These are phyloP conservation scores for Epinephelus awoara DNA, from an alignment of 2,797 vertebrate species.

Conservation along the genomic window DNA sequence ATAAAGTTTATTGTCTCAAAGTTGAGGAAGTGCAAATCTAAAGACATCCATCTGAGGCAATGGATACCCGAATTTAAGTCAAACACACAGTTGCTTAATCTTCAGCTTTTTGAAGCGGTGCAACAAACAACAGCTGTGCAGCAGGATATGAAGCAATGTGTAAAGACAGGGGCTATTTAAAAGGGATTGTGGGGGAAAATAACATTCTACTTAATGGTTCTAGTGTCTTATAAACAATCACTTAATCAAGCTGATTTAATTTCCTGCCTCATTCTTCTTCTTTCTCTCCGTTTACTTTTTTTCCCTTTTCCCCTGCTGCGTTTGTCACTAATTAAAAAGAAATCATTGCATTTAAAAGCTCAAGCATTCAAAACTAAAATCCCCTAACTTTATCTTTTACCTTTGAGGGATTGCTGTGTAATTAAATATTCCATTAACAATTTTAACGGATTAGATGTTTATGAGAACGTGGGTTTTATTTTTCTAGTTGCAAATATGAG, in stretches of 20 bases:
- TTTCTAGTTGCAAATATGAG: background rate
- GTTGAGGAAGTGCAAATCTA: background rate
- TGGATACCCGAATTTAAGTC: slow-evolving; percentile 1
- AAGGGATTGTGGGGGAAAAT: slow-evolving; percentile 29
- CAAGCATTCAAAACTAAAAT: slow-evolving; percentile 17
- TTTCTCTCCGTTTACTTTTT: background rate
- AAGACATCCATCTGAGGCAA: slow-evolving; percentile 11
- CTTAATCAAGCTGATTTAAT: slow-evolving; percentile 50
- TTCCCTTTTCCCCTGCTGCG: background rate
- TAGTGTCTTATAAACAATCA: slow-evolving; percentile 43
- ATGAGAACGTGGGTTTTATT: background rate
- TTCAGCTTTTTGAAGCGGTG: slow-evolving; percentile 31
- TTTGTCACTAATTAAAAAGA: slow-evolving; percentile 49
- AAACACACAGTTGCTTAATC: slow-evolving; percentile 23
- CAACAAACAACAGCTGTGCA: slow-evolving; percentile 53
- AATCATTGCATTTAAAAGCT: slow-evolving; percentile 10
- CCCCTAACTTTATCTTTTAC: background rate
- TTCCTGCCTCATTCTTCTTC: slow-evolving; percentile 29
- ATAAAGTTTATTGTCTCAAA: slow-evolving; percentile 26
- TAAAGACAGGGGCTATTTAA: slow-evolving; percentile 33
- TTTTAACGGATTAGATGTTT: slow-evolving; percentile 7
- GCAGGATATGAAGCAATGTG: slow-evolving; percentile 46
- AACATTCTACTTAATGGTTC: slow-evolving; percentile 34
- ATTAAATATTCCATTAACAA: slow-evolving; percentile 14
- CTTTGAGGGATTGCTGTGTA: background rate